Conservation (phyloP, 30 jellyfish, hydroid and myxozoan genomes). For the Aurelia sp. region DNA sequence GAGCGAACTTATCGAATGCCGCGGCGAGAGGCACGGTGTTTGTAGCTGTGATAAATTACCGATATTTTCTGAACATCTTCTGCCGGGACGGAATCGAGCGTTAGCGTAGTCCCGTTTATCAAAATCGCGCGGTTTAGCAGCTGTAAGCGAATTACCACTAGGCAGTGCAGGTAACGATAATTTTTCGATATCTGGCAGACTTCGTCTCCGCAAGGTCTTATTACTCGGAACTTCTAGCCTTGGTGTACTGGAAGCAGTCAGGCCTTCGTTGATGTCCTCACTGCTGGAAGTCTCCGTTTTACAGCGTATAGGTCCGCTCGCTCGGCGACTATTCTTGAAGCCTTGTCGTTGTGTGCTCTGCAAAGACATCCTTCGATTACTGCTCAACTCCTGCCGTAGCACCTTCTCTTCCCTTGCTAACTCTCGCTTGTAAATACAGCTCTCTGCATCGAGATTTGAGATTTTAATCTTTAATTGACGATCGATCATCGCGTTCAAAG, state of each 20-base stretch:
- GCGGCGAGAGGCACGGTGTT: slow-evolving; percentile 76
- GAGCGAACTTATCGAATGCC: slow-evolving; percentile 72
- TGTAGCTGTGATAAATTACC: slow-evolving; percentile 39
- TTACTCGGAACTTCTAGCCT: slow-evolving; percentile 45
- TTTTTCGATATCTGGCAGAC: slow-evolving; percentile 68
- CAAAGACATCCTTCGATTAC: slow-evolving; percentile 54
- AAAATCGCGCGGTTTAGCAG: slow-evolving; percentile 26
- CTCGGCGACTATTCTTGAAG: slow-evolving; percentile 22
- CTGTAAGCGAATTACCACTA: slow-evolving; percentile 33
- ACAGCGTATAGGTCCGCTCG: slow-evolving; percentile 60
- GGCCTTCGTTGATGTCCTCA: neutral
- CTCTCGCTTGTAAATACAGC: slow-evolving; percentile 46
- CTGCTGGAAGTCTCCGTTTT: slow-evolving; percentile 25
- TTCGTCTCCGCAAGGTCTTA: slow-evolving; percentile 35
- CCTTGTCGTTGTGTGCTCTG: slow-evolving; percentile 13
- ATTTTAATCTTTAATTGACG: slow-evolving; percentile 74
- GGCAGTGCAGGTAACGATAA: slow-evolving; percentile 41
- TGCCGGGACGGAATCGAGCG: slow-evolving; percentile 25
- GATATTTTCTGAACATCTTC: slow-evolving; percentile 55
- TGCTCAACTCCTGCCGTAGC: slow-evolving; percentile 38
- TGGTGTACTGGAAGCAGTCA: slow-evolving; percentile 10
- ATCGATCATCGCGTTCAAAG: slow-evolving; percentile 65
- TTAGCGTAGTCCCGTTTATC: slow-evolving; percentile 7
- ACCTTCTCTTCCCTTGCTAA: slow-evolving; percentile 53
- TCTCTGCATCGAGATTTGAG: slow-evolving; percentile 61